Evolutionary conservation across 1,140 invertebrate genomes (phyloP).

Genomic region (Papilio dardanus): DNA sequence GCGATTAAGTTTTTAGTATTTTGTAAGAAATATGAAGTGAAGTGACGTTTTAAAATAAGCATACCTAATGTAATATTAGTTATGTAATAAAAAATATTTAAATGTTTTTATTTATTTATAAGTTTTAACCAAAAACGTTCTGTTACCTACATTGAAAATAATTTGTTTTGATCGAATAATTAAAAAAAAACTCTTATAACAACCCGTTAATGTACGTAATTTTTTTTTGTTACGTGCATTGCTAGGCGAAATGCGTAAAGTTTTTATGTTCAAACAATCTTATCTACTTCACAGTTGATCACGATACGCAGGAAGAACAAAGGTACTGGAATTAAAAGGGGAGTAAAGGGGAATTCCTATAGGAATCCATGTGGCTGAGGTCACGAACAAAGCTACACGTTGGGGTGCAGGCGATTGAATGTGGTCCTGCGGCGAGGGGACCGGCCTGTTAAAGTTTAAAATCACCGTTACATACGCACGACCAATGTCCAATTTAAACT

Average conservation of each 20-base stretch:
- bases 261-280: constrained; percentile 17
- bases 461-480: background rate
- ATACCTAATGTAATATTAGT: too few relatives aligned
- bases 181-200: background rate
- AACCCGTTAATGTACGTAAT: background rate
- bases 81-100: too few relatives aligned
- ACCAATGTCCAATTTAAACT: background rate
- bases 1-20: too few relatives aligned
- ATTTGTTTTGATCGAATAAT: too few relatives aligned
- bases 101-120: background rate
- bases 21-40: too few relatives aligned
- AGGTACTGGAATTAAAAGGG: constrained; percentile 26
- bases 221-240: background rate
- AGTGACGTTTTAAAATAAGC: too few relatives aligned
- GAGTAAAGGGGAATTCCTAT: constrained; percentile 5
- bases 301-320: constrained; percentile 19
- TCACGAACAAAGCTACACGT: constrained; percentile 6
- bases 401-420: constrained; percentile 29
- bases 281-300: constrained; percentile 22
- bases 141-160: too few relatives aligned
- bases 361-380: constrained; percentile 16
- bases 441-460: constrained; percentile 11
- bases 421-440: constrained; percentile 18
- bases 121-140: background rate
- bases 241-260: background rate